Percentiles rank a stretch among this genome's conserved stretches.
Conservation (phyloP, 2,888 invertebrate genomes). For the Hyposoter dolosus region DNA sequence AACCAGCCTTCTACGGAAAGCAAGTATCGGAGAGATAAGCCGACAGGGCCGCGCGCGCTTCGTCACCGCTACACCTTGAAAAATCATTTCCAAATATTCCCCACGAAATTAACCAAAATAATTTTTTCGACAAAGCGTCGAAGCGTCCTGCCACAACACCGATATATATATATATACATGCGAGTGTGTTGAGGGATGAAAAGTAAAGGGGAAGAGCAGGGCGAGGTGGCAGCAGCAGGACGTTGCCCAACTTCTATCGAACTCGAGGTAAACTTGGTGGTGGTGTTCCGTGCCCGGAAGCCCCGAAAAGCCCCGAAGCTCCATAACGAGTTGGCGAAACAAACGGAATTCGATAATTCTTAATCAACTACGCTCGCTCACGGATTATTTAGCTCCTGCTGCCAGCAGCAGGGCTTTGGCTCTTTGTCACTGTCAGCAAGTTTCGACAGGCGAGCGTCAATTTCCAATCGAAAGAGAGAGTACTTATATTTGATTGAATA, state of each 20-base stretch:
- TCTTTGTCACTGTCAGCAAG: neutral
- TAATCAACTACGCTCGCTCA: conserved; percentile 56
- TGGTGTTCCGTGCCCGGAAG: conserved; percentile 7
- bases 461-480: neutral
- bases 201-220: neutral
- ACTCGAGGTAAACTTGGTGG: conserved; percentile 52
- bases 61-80: conserved; percentile 49
- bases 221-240: conserved; percentile 2
- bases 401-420: too few relatives aligned
- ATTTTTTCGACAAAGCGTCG: too few relatives aligned
- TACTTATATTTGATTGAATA: conserved; percentile 6
- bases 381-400: neutral
- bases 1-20: conserved; percentile 73
- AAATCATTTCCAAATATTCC: too few relatives aligned
- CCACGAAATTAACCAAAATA: too few relatives aligned
- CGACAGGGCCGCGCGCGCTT: conserved; percentile 60
- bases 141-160: neutral
- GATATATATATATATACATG: neutral
- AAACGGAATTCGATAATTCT: conserved; percentile 68
- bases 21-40: conserved; percentile 60
- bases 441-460: neutral
- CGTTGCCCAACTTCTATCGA: conserved; percentile 56
- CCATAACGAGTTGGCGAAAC: conserved; percentile 67
- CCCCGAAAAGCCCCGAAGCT: conserved; percentile 24
- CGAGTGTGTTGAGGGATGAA: neutral